Percentiles rank a stretch among this genome's conserved stretches.
Evolutionary conservation across 92 coral and sea anemone species (phyloP).

Genomic region (Porites divaricata): DNA sequence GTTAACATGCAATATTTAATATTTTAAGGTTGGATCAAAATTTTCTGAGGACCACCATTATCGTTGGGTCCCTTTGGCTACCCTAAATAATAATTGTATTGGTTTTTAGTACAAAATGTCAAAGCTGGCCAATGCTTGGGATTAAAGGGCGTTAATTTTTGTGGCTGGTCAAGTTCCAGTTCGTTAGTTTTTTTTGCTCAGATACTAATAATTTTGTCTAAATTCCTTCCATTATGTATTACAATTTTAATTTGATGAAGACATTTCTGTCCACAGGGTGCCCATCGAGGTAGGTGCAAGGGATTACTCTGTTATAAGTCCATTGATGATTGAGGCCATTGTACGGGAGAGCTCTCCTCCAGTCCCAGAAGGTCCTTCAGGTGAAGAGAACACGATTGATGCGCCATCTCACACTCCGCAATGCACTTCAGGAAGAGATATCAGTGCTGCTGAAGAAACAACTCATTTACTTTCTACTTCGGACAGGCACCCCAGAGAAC

Average conservation of each 20-base stretch:
- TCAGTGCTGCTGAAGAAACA: neutral
- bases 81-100: no score
- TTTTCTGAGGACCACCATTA: no score
- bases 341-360: conserved; percentile 12
- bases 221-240: no score
- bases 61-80: no score
- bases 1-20: no score
- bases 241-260: neutral
- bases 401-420: conserved; percentile 6
- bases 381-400: neutral
- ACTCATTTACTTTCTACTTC: neutral
- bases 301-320: conserved; percentile 26
- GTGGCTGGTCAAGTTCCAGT: no score
- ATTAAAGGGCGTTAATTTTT: no score
- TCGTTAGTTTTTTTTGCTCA: no score
- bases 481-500: conserved; percentile 5
- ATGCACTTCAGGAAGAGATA: neutral
- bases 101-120: no score
- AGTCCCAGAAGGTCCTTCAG: neutral
- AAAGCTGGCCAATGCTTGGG: no score
- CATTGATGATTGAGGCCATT: conserved; percentile 22
- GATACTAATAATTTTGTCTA: no score
- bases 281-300: conserved; percentile 29
- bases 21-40: no score
- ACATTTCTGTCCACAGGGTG: conserved; percentile 7